phyloP scores from a whole-genome alignment of 1,140 invertebrate genomes.

The Scaptomyza graminum region DNA sequence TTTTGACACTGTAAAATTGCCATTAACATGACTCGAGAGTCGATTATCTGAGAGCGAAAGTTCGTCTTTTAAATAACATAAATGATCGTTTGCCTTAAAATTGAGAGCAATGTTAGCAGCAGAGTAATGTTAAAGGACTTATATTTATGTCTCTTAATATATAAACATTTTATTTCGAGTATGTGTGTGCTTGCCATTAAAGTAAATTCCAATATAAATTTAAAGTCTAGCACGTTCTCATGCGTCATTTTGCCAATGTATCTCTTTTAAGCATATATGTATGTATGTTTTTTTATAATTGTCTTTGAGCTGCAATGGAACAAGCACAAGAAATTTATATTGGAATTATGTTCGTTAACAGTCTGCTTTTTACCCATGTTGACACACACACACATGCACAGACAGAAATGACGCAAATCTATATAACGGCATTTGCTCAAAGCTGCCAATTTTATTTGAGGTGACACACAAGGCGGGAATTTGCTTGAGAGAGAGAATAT shows the following conservation, averaged over 20 bases:
- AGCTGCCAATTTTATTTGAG: conserved; percentile 80
- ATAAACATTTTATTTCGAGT: too few species aligned
- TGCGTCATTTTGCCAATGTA: conserved; percentile 12
- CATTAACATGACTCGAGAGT: conserved; percentile 10
- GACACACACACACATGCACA: conserved; percentile 16
- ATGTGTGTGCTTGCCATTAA: not conserved
- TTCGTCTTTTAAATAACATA: not conserved
- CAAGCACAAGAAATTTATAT: conserved; percentile 21
- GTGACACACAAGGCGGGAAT: conserved; percentile 80
- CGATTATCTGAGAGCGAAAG: not conserved
- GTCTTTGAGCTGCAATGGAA: conserved; percentile 28
- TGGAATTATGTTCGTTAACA: conserved; percentile 46
- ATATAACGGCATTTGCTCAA: conserved; percentile 72
- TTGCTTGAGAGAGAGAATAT: conserved; percentile 16
- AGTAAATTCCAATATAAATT: conserved; percentile 3
- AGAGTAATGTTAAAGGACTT: not conserved
- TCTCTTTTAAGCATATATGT: not conserved
- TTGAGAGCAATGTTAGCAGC: not conserved
- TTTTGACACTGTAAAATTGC: not conserved
- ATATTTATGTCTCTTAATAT: too few species aligned
- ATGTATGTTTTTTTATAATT: conserved; percentile 17
- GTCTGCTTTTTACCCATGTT: conserved; percentile 25
- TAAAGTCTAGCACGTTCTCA: conserved; percentile 2
- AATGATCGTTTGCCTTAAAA: not conserved
- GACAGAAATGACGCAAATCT: conserved; percentile 76